Evolutionary conservation across 1,140 invertebrate genomes (phyloP).

Genomic region (Ips typographus): DNA sequence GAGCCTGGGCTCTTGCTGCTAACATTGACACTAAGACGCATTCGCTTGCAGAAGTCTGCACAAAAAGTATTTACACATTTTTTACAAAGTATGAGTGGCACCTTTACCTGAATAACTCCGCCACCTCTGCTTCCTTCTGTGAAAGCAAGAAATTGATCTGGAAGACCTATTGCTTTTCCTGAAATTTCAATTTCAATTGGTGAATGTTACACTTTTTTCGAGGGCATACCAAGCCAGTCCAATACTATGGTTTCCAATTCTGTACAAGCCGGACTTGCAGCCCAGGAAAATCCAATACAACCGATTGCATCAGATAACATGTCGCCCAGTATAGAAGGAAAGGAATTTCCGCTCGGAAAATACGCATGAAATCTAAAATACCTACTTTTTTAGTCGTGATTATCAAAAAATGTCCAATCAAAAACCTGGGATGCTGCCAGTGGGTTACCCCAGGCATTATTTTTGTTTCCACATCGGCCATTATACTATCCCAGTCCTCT

Average conservation of each 20-base stretch:
- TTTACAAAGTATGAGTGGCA: neutral
- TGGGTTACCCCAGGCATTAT: constrained; percentile 99
- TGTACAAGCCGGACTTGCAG: constrained; percentile 93
- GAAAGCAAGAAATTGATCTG: constrained; percentile 81
- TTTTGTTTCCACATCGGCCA: constrained; percentile 91
- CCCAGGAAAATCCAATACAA: constrained; percentile 98
- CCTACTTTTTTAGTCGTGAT: neutral
- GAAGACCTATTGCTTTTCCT: constrained; percentile 89
- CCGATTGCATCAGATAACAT: constrained; percentile 95
- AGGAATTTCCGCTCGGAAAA: constrained; percentile 97
- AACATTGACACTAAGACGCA: constrained; percentile 94
- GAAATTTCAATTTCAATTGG: no score
- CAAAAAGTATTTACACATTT: constrained; percentile 8
- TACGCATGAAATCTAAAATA: constrained; percentile 86
- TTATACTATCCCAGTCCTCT: constrained; percentile 90
- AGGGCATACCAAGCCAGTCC: constrained; percentile 90
- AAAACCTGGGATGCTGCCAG: constrained; percentile 92
- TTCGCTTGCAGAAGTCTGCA: constrained; percentile 95
- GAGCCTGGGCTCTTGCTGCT: constrained; percentile 90
- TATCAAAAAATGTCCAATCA: neutral
- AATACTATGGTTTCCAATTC: constrained; percentile 96
- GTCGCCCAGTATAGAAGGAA: constrained; percentile 96
- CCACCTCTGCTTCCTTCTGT: constrained; percentile 83
- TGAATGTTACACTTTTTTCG: constrained; percentile 7
- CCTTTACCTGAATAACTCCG: constrained; percentile 84